Base-by-base conservation (phyloP, 2,797 vertebrate species). In the Cirrhinus molitorella region DNA sequence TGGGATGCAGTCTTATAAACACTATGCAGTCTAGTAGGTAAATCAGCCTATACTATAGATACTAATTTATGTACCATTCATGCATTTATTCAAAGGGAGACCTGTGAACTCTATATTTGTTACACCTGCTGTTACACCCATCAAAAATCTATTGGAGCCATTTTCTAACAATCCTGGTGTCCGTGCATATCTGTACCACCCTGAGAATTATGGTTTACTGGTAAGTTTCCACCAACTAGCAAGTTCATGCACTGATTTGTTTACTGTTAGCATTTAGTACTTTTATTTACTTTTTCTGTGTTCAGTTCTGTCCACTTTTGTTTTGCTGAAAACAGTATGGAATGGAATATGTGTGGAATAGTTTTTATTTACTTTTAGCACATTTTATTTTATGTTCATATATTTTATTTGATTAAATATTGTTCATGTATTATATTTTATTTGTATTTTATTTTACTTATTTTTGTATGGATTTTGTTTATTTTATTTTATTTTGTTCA, bases 51-150 rank as follows among this genome's bases (percentile, higher is more conserved):
- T 37, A 28, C 25, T 73, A 53, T 1, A 31, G 70, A 53, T 43
- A 45, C 14, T 47, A 21, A 23, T 73, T 10, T 28, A 14, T 28
- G 3, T 31, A 8, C 16, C n/a, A 67, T 55, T 31, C 5, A 5
- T 80, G 4, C 76, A 21, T 63, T 74, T 45, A 75, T 49, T 84
- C 4, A 55, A n/a, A 99, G 98, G 95, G 47, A 94, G 90, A 68
- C 95, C 98, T 40, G 68, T 98, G 85, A 97, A 92, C 88, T 97
- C 97, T 78, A 83, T 96, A 14, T 99, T 99, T 74, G 97, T 99
- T 88, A 94, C 97, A 4, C 97, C 98, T 89, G 97, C 98, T 80
- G 93, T 99, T 28, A 99, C 98, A 2, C 98, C 98, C 0, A 97
- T 98, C 91, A 98, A 91, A 90, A 57, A 49, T 14, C 5, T 92